Percentiles rank a stretch among this genome's conserved stretches.
These are phyloP conservation scores for Drosophila athabasca DNA, from an alignment of 1,140 invertebrate genomes.

Conservation along the genomic window DNA sequence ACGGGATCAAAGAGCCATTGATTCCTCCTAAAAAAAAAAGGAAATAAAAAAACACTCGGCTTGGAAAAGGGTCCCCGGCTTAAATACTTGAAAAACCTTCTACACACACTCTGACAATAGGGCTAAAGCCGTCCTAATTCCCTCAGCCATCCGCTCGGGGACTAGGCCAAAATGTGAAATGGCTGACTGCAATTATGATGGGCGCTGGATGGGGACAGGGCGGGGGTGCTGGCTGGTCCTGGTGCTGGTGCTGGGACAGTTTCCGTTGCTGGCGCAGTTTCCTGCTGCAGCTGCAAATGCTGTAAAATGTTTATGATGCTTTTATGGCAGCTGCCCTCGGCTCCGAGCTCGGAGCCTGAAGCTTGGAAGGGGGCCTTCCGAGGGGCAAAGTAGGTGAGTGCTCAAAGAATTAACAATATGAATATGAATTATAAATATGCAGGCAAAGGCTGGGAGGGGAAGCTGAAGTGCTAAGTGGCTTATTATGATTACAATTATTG, in stretches of 20 bases:
- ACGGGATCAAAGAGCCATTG: background rate
- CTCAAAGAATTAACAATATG: conserved; percentile 75
- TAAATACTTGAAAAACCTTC: conserved; percentile 34
- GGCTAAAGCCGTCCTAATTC: conserved; percentile 38
- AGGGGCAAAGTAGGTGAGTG: background rate
- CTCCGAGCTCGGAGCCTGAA: background rate
- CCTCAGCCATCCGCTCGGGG: conserved; percentile 5
- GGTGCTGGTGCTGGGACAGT: conserved; percentile 32
- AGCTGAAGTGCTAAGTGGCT: conserved; percentile 71
- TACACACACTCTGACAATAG: background rate
- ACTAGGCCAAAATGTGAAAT: conserved; percentile 54
- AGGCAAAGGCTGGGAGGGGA: conserved; percentile 18
- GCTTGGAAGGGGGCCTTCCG: background rate
- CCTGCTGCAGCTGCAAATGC: conserved; percentile 71
- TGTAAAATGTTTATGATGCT: conserved; percentile 82
- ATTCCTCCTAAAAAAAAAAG: too few species aligned
- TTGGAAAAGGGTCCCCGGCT: background rate
- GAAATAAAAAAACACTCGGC: too few species aligned
- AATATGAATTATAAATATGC: conserved; percentile 69
- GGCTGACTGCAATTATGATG: conserved; percentile 55
- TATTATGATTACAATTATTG: conserved; percentile 70
- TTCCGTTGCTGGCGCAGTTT: conserved; percentile 46
- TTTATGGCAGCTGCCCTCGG: conserved; percentile 63
- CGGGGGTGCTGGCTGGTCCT: background rate
- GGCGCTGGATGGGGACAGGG: background rate